Evolutionary conservation across 2,113 vertebrate species (phyloP).

Genomic region (Vicugna pacos): DNA sequence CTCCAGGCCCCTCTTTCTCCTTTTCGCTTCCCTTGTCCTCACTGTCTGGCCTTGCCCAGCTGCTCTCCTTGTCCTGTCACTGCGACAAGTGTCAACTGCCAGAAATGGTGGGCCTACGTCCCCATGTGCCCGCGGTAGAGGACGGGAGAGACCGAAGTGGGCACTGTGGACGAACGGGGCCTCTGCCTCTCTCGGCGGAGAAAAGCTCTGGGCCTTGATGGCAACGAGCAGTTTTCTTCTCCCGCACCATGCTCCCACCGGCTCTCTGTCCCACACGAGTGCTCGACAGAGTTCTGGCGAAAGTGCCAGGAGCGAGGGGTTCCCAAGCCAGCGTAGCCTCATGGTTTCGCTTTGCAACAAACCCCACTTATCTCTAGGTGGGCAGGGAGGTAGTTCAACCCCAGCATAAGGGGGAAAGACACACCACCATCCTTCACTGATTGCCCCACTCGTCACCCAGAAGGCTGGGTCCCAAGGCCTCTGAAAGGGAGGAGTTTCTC

Average conservation of each 20-base stretch:
- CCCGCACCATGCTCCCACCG: background rate
- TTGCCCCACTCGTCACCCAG: background rate
- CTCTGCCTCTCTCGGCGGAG: background rate
- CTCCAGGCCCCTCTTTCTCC: background rate
- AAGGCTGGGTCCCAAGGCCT: slow-evolving; percentile 8
- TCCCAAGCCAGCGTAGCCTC: background rate
- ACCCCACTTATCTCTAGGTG: background rate
- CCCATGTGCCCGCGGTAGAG: background rate
- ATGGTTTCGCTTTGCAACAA: slow-evolving; percentile 10
- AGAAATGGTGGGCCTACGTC: background rate
- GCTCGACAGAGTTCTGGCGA: background rate
- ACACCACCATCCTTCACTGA: slow-evolving; percentile 24
- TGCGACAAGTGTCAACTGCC: background rate
- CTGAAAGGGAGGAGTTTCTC: background rate
- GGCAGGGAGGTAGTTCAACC: slow-evolving; percentile 35
- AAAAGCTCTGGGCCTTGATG: background rate
- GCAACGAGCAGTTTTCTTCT: background rate
- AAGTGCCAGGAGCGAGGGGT: background rate
- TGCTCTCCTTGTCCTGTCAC: background rate
- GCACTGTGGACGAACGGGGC: background rate
- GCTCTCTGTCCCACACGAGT: background rate
- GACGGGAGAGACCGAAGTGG: background rate
- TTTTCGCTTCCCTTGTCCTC: background rate
- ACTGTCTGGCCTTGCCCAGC: background rate
- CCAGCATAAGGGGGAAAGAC: slow-evolving; percentile 51